Base-by-base conservation (phyloP, 2,113 vertebrate genomes). In the Gymnarchus niloticus region DNA sequence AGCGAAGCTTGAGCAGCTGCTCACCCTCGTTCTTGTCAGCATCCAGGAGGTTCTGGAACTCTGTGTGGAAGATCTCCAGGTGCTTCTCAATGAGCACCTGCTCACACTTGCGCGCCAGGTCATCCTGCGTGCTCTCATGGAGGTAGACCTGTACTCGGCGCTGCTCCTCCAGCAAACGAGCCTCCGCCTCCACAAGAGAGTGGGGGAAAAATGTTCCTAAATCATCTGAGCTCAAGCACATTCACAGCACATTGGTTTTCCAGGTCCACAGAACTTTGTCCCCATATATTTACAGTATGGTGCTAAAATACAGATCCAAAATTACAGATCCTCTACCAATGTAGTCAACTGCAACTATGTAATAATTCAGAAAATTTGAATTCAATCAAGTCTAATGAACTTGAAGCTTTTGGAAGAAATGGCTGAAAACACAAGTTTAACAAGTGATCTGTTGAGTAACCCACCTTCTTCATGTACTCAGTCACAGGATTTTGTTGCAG, bases 21-120 rank as follows among this genome's bases (percentile, higher is more conserved):
- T 83, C 83, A 98, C 98, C 98, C 96, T 99, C 98, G 9, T 99
- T 99, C 92, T 99, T 99, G 92, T 99, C 98, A 2, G 98, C 98
- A 25, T 99, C 98, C 91, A 99, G 88, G 33, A 99, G 94, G 91
- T 99, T 99, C 95, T 99, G 98, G 59, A 99, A 99, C 91, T 99
- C 98, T 0, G 97, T 99, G 93, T 99, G 98, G 92, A 99, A 99
- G 90, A 99, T 99, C 91, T 99, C 98, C 93, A 99, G 91, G 91
- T 99, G 98, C 86, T 99, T 99, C 92, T 99, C 98, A 0, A 99
- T 99, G 81, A 99, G 97, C 2, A 99, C 98, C 90, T 99, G 98
- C 91, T 99, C 98, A 87, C 98, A 99, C 90, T 99, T 99, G 28
- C 98, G 92, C 84, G 98, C 98, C 78, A 99, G 92, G 81, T 99